These are phyloP conservation scores for Crocallis elinguaria DNA, from an alignment of 2,888 invertebrate genomes.

Conservation along the genomic window DNA sequence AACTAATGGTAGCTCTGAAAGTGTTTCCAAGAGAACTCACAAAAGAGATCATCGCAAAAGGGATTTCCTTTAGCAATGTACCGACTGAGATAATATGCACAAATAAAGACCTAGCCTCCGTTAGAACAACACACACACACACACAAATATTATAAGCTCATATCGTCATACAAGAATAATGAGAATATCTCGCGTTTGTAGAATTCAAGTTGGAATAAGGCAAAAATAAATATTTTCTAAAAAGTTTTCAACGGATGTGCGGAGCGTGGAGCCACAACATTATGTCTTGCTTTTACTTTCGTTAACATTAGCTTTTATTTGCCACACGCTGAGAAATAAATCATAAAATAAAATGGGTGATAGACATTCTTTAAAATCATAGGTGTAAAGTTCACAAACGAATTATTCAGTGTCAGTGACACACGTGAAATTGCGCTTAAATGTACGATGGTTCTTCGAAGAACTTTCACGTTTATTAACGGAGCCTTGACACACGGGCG, in stretches of 20 bases:
- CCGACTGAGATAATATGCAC: constrained; percentile 16
- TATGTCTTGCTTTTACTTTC: neutral
- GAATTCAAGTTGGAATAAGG: neutral
- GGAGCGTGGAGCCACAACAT: neutral
- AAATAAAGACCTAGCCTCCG: constrained; percentile 1
- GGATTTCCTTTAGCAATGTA: constrained; percentile 21
- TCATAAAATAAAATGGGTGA: too few species aligned
- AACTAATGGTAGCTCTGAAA: too few species aligned
- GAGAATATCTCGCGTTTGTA: neutral
- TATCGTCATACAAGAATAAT: neutral
- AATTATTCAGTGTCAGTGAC: too few species aligned
- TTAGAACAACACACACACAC: neutral
- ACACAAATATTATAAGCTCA: neutral
- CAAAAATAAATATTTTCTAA: neutral
- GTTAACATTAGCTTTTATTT: too few species aligned
- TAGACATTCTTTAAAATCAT: too few species aligned
- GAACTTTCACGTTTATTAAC: too few species aligned
- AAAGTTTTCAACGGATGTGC: neutral
- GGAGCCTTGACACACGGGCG: too few species aligned
- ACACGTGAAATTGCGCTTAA: too few species aligned
- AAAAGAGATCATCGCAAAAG: constrained; percentile 17
- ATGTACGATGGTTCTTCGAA: too few species aligned
- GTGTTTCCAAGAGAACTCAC: neutral
- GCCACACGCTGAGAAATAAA: too few species aligned
- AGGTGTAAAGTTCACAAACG: too few species aligned